Base-by-base conservation (phyloP, 2,113 vertebrate species). In the Hylia prasina region DNA sequence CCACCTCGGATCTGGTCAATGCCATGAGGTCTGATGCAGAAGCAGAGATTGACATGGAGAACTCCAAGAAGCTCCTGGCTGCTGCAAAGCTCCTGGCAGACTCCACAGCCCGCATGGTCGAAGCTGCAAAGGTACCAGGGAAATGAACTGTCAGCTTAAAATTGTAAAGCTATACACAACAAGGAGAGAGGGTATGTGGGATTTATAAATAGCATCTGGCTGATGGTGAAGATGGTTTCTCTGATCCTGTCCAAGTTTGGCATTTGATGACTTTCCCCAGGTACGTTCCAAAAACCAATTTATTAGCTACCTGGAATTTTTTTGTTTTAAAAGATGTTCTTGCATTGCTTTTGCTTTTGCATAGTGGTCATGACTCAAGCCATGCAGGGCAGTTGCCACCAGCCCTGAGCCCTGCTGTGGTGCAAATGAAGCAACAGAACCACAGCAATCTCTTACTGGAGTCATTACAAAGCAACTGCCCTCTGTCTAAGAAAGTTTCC, bases 11-110 rank as follows among this genome's bases (percentile, higher is more conserved):
- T 88, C 97, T 99, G 0, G 99, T 99, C 90, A 99, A 99, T 18
- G 99, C 99, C 85, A 99, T 99, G 99, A 98, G 99, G 83, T 99
- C 99, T 0, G 99, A 99, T 27, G 99, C 99, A 0, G 99, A 99
- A 89, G 99, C 99, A 1, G 99, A 99, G 95, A 98, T 99, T 0
- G 99, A 99, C 80, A 99, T 99, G 95, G 99, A 99, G 88, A 99
- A 99, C 96, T 99, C 99, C 1, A 99, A 99, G 97, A 99, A 99
- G 94, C 98, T 99, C 17, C 98, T 99, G 60, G 99, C 99, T 4
- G 99, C 99, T 2, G 99, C 99, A 35, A 99, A 99, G 96, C 98
- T 99, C 30, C 93, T 99, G 95, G 99, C 99, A 3, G 99, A 99
- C 94, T 99, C 99, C 45, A 99, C 99, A 3, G 99, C 99, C 65